Evolutionary conservation across 2,113 vertebrate species (phyloP), one percentile per base, ranked within the genome.

Genomic region (Mobula birostris): DNA sequence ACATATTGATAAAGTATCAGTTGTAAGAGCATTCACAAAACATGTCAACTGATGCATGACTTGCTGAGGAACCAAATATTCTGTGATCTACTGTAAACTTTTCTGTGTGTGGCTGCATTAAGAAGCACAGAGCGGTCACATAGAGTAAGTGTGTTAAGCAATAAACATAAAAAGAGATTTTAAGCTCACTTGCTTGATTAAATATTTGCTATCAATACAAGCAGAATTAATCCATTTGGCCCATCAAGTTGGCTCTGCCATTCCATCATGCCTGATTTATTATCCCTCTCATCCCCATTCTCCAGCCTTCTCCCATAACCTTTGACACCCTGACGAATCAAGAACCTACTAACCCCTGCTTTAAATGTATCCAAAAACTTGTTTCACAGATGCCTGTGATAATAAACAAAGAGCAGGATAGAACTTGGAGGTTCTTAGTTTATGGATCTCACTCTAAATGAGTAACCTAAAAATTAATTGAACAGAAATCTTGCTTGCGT

Each of bases 1-100:
- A 12, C 36, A 63, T 48, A 21, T 74, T 24, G 32, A 74, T 8
- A 36, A 93, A 93, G n/a, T 2, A 12, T 85, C 82, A 92, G 58
- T 88, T 66, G 61, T 14, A 88, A 88, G 63, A 66, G 66, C 68
- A 72, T 93, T 85, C 36, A 88, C 72, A 40, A 91, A n/a, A 63
- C 63, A 88, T 88, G 12, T 88, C 66, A n/a, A 48, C 63, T 74
- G 68, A 48, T 40, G 12, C 32, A 40, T 70, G 17, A 48, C 36
- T 72, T 40, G 15, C 8, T 74, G 32, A 48, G 63, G 68, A 93
- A 93, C 48, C 66, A 72, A 92, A 68, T 72, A 92, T 92, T 48
- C 70, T 93, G 27, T 36, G 32, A 74, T 7, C 70, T 48, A 74
- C 68, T 56, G 66, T 93, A 93, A 48, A 27, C 74, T 74, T 70